These are phyloP conservation scores for Drosophila imparisetae DNA, from an alignment of 2,888 invertebrate species.

Conservation along the genomic window DNA sequence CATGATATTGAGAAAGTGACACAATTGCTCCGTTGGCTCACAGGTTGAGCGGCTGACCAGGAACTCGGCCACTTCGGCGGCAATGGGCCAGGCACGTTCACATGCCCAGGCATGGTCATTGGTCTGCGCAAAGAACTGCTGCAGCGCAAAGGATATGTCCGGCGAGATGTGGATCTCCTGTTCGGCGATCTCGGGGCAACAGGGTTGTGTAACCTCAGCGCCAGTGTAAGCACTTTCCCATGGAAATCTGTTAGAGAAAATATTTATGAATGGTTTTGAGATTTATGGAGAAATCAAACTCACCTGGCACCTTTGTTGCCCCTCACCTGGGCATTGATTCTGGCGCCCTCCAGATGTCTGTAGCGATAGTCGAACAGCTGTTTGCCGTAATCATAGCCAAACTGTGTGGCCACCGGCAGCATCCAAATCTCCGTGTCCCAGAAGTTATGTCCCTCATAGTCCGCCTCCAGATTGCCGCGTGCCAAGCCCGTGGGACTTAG, in stretches of 20 bases:
- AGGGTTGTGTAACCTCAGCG: slow-evolving; percentile 87
- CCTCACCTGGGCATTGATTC: slow-evolving; percentile 85
- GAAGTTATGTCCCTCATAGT: slow-evolving; percentile 87
- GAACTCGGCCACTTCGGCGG: slow-evolving; percentile 87
- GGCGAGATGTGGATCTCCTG: slow-evolving; percentile 87
- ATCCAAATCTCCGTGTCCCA: slow-evolving; percentile 89
- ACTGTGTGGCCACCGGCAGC: slow-evolving; percentile 86
- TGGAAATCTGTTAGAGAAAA: slow-evolving; percentile 85
- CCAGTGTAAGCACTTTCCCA: slow-evolving; percentile 89
- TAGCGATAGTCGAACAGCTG: slow-evolving; percentile 86
- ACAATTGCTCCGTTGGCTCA: slow-evolving; percentile 84
- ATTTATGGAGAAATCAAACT: background rate
- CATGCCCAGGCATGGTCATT: slow-evolving; percentile 80
- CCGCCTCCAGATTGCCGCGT: slow-evolving; percentile 82
- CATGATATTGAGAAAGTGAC: slow-evolving; percentile 86
- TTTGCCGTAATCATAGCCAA: slow-evolving; percentile 86
- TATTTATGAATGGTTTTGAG: background rate
- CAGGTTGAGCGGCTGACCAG: slow-evolving; percentile 86
- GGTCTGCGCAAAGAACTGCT: slow-evolving; percentile 76
- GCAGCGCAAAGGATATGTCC: slow-evolving; percentile 86
- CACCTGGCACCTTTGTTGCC: slow-evolving; percentile 86
- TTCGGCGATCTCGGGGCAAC: slow-evolving; percentile 86
- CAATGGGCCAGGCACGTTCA: slow-evolving; percentile 86
- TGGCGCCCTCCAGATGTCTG: slow-evolving; percentile 85
- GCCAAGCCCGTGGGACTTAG: slow-evolving; percentile 87